phyloP scores from a whole-genome alignment of 2,797 vertebrate species.

The Centropyge bicolor region DNA sequence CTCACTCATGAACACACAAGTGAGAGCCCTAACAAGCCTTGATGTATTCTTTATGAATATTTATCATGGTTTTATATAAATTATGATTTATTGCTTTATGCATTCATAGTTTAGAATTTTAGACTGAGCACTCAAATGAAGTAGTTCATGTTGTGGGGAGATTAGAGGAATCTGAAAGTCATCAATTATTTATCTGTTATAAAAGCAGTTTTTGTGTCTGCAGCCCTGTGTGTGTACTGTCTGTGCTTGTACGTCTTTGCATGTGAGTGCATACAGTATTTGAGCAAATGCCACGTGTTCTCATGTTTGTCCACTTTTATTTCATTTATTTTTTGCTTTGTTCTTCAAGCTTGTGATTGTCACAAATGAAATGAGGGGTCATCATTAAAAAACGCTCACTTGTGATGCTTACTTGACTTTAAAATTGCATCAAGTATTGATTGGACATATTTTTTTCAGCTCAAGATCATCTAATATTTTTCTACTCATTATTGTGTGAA shows the following conservation, averaged over 20 bases:
- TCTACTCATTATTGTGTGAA: not conserved
- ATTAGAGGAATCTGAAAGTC: slow-evolving; percentile 30
- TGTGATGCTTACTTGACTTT: not conserved
- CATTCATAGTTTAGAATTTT: not conserved
- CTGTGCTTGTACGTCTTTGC: not conserved
- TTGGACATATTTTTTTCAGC: not conserved
- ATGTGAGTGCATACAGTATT: not conserved
- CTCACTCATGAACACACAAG: not conserved
- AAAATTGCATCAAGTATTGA: not conserved
- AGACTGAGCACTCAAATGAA: slow-evolving; percentile 6
- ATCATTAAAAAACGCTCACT: slow-evolving; percentile 4
- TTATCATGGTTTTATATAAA: not conserved
- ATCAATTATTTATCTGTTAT: slow-evolving; percentile 40
- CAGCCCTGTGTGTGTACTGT: not conserved
- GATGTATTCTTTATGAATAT: not conserved
- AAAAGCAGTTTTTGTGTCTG: slow-evolving; percentile 22
- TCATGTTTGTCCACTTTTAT: not conserved
- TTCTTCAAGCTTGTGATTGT: not conserved
- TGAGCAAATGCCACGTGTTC: not conserved
- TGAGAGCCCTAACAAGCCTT: not conserved
- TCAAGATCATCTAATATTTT: not conserved
- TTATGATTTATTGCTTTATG: not conserved
- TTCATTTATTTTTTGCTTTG: not conserved
- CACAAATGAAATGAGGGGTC: not conserved
- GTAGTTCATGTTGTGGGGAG: slow-evolving; percentile 9